These are phyloP conservation scores for Cancer borealis DNA, from an alignment of 2,888 invertebrate genomes.

Conservation along the genomic window DNA sequence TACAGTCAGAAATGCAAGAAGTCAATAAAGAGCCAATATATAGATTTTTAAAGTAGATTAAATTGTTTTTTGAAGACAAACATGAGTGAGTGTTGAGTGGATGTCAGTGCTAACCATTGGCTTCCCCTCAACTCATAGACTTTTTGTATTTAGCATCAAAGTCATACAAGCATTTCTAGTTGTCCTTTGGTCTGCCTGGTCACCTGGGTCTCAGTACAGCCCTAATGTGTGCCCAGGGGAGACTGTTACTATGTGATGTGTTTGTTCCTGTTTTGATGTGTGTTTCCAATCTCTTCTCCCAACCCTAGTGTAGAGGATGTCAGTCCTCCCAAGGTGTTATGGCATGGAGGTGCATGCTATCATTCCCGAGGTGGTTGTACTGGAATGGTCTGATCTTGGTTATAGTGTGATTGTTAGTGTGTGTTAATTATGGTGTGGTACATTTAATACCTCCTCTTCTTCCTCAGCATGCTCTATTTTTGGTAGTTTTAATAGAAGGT, in stretches of 20 bases:
- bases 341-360: conserved; percentile 27
- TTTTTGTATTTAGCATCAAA: not conserved
- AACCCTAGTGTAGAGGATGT: conserved; percentile 37
- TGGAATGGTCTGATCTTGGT: not conserved
- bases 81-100: not conserved
- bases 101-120: not conserved
- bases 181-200: conserved; percentile 45
- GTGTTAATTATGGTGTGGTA: conserved; percentile 36
- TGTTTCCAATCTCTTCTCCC: not conserved
- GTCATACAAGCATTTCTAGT: conserved; percentile 57
- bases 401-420: not conserved
- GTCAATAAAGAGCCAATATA: not conserved
- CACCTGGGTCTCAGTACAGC: conserved; percentile 67
- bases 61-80: conserved; percentile 3
- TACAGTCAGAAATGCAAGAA: conserved; percentile 59
- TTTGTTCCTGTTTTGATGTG: conserved; percentile 44
- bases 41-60: not conserved
- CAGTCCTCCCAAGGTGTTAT: not conserved
- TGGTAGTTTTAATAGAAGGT: conserved; percentile 42
- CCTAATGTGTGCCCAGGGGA: conserved; percentile 58
- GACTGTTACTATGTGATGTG: conserved; percentile 9
- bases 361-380: not conserved
- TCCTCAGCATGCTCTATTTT: conserved; percentile 41
- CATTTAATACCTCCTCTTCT: not conserved
- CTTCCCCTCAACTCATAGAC: not conserved